Base-by-base conservation (phyloP, 2,113 vertebrate genomes). In the Fulmarus glacialis region DNA sequence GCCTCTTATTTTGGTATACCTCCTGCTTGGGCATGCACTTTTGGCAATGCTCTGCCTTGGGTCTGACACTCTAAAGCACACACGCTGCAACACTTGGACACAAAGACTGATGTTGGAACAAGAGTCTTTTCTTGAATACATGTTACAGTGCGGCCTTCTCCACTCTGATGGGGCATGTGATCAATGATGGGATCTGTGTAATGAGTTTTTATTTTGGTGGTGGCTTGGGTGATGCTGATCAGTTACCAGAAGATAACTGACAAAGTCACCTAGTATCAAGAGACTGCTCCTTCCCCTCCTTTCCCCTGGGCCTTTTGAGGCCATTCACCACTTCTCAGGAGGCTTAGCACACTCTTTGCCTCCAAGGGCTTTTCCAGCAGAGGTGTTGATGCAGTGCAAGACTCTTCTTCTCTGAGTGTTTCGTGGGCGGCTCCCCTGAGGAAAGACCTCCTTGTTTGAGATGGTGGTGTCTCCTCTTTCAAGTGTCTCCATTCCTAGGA, bases 361-460 rank as follows among this genome's bases (percentile, higher is more conserved):
- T 36, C 29, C 40, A 42, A 48, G 30, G 24, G 15, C 43, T 81
- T 43, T 75, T 85, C 40, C 36, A 81, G 72, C 23, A 89, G 77
- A 83, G 13, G 17, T 60, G 19, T 2, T 45, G 48, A 77, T 86
- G 13, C 42, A 60, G 8, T 30, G 32, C 58, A 53, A 66, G 79
- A 18, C 26, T 60, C 12, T 68, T 77, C 15, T 53, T 40, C 29
- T 92, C 53, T 2, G 8, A 9, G 34, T 36, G 14, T 84, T 91
- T 64, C 0, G 0, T 2, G 6, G 22, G 24, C 9, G 5, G 19
- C 10, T 74, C 3, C 59, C 72, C 29, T 34, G 47, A 72, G 79
- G 62, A 60, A 40, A 19, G 8, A 68, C 24, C 15, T 62, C 38
- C 3, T 24, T 34, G 14, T 30, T 12, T 18, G 26, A 73, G 55